Base-by-base conservation (phyloP, 2,113 vertebrate genomes). In the Tachuris rubrigastra region DNA sequence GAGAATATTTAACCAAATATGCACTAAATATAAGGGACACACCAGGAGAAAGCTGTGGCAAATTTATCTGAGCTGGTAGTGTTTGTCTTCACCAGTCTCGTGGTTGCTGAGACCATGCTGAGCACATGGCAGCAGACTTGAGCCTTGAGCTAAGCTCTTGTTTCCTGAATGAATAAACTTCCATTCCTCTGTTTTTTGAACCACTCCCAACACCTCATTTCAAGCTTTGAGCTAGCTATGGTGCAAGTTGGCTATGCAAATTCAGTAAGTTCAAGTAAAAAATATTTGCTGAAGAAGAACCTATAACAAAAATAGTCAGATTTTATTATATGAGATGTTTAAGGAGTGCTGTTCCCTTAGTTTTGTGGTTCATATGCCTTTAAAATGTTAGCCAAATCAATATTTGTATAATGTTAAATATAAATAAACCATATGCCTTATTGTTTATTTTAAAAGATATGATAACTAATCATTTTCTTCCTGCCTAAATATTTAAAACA, bases 161-260 rank as follows among this genome's bases (percentile, higher is more conserved):
- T 87, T 85, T 94, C 63, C 80, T 75, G 65, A 50, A 72, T 73
- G 78, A 95, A 80, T 66, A 88, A 86, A 83, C 83, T 93, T 53
- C 7, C 12, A 42, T 94, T 81, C 65, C 14, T 63, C 50, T 67
- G 28, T 66, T 74, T 90, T 72, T 49, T 69, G 55, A 83, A 37
- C 31, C 14, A 28, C 42, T 63, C 30, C 22, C 4, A 0, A 3
- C 49, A 42, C 39, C 39, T 80, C 9, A 10, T 80, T 88, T 71
- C 33, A 66, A 63, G 19, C 65, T 88, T 81, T 88, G 72, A 90
- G 67, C 21, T 67, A 78, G 47, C 59, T 69, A 46, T 1, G 6
- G 37, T 66, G 41, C 11, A 90, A 94, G 41, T 30, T 90, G 74
- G 27, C 63, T 69, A 46, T 65, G 46, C 33, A 77, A n/a, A 53